Conservation (phyloP, 2,888 invertebrate species). For the Crocallis elinguaria region DNA sequence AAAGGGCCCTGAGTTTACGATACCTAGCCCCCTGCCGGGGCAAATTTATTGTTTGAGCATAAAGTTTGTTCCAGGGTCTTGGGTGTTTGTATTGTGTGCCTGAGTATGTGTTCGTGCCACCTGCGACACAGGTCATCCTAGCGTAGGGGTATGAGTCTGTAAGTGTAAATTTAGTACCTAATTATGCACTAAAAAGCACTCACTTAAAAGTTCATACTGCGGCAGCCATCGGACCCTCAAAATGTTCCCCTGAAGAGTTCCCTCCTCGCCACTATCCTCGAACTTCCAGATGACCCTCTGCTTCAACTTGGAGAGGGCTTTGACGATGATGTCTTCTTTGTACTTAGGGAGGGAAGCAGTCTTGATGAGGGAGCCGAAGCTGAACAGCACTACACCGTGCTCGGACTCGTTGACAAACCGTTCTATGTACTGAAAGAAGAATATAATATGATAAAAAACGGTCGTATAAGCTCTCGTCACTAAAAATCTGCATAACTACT, state of each 20-base stretch:
- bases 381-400: slow-evolving; percentile 90
- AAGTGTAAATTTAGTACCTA: too few species aligned
- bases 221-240: slow-evolving; percentile 88
- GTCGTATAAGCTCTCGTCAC: too few species aligned
- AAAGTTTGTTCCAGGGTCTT: too few species aligned
- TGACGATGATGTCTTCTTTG: slow-evolving; percentile 85
- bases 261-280: slow-evolving; percentile 82
- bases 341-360: slow-evolving; percentile 87
- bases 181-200: slow-evolving; percentile 58
- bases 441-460: neutral
- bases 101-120: too few species aligned
- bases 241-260: slow-evolving; percentile 76
- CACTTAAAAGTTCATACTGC: slow-evolving; percentile 89
- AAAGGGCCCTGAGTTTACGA: too few species aligned
- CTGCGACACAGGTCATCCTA: too few species aligned
- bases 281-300: slow-evolving; percentile 92
- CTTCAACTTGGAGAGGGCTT: slow-evolving; percentile 86
- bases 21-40: too few species aligned
- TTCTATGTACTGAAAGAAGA: slow-evolving; percentile 83
- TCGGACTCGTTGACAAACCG: slow-evolving; percentile 87
- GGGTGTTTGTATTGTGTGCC: too few species aligned
- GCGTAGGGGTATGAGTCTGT: too few species aligned
- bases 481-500: too few species aligned
- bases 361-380: slow-evolving; percentile 91
- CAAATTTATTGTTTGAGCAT: too few species aligned